Evolutionary conservation across 2,113 vertebrate genomes (phyloP).

Genomic region (Marcusenius ussheri): DNA sequence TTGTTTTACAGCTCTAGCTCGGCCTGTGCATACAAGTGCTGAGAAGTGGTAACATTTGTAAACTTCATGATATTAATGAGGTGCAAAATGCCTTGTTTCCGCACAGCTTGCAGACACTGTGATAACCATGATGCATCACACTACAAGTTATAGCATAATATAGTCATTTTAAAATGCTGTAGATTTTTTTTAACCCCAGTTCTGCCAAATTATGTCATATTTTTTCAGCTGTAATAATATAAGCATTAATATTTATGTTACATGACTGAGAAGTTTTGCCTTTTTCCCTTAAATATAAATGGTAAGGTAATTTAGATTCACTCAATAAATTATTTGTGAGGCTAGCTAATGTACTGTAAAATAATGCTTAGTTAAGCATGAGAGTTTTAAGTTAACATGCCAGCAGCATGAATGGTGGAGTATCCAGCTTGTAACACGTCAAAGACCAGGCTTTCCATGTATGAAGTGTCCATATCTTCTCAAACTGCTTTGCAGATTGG

Average conservation of each 20-base stretch:
- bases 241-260: background rate
- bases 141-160: background rate
- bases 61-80: background rate
- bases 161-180: background rate
- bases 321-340: background rate
- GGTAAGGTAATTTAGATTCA: background rate
- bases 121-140: background rate
- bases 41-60: background rate
- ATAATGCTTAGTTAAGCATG: background rate
- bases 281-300: background rate
- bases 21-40: background rate
- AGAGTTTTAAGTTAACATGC: background rate
- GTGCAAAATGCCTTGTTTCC: background rate
- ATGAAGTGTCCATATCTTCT: background rate
- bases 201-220: background rate
- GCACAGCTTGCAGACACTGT: background rate
- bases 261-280: background rate
- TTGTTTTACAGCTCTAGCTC: background rate
- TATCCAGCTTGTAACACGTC: background rate
- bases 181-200: background rate
- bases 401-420: background rate
- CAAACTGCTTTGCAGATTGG: background rate
- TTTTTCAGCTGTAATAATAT: background rate
- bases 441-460: background rate
- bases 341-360: background rate